phyloP scores from a whole-genome alignment of 2,888 invertebrate genomes.

The Allophyes oxyacanthae region DNA sequence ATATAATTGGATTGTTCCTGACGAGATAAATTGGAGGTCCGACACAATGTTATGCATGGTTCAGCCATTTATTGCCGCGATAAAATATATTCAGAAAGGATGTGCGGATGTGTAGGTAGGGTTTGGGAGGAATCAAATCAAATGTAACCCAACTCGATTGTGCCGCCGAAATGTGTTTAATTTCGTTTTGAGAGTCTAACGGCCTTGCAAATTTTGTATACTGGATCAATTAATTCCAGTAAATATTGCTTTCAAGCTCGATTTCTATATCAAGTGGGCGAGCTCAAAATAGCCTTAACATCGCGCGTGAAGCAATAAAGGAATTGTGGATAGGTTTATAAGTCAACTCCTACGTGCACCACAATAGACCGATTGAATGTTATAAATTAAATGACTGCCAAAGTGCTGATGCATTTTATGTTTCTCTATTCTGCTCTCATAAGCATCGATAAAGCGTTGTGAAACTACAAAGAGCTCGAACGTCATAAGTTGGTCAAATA shows the following conservation, averaged over 20 bases:
- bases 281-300: constrained; percentile 15
- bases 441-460: not conserved
- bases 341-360: constrained; percentile 8
- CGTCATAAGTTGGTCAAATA: too few species aligned
- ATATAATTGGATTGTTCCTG: constrained; percentile 84
- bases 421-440: constrained; percentile 6
- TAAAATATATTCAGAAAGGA: constrained; percentile 61
- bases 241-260: constrained; percentile 1
- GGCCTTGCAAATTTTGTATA: constrained; percentile 8
- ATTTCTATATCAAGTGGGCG: constrained; percentile 8
- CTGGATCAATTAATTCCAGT: constrained; percentile 4
- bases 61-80: constrained; percentile 67
- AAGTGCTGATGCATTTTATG: constrained; percentile 30
- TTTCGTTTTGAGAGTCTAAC: constrained; percentile 20
- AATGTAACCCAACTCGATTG: constrained; percentile 40
- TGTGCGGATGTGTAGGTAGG: constrained; percentile 25
- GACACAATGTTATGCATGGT: constrained; percentile 66
- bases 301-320: constrained; percentile 28
- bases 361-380: constrained; percentile 30
- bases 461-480: too few species aligned
- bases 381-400: constrained; percentile 26
- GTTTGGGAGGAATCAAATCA: constrained; percentile 45
- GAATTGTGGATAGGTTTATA: constrained; percentile 19
- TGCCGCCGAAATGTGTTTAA: constrained; percentile 30
- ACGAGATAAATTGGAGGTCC: constrained; percentile 78